Evolutionary conservation across 1,140 invertebrate genomes (phyloP), one percentile per base, ranked within the genome.

Genomic region (Leptinotarsa defecta): DNA sequence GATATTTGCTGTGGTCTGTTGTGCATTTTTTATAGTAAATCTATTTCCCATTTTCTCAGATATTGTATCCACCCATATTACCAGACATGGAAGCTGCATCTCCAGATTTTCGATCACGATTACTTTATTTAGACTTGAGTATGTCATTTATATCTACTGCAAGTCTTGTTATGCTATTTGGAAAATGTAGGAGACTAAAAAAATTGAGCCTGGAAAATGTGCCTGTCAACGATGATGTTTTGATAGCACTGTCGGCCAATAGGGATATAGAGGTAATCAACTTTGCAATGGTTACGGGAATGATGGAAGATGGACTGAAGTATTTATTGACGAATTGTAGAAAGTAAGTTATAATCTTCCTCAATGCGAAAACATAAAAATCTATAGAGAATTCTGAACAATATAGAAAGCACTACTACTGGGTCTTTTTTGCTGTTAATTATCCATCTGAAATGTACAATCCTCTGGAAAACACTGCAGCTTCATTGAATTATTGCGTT

Each of bases 141-240:
- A 94, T 96, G 91, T 89, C 91, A 4, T 87, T 90, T 1, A 89
- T 95, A 22, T 88, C 89, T 6, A 64, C 85, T 1, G 72, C 85
- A 17, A 91, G 91, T 62, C 86, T 97, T 48, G 88, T 88, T 48
- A 82, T 86, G 19, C 82, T 97, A 8, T 86, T 97, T 17, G 84
- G 84, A 1, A 87, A 89, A 15, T 96, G 94, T 86, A 87, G 87
- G 20, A 87, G 89, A 48, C 86, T 97, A 24, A 91, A 90, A 79
- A 96, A 96, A 85, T 84, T 97, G 3, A 96, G 94, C 80, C 82
- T 97, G 64, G 95, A 97, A 87, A 92, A 92, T 78, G 91, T 93
- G 74, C 84, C 85, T 19, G 65, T 96, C 0, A 90, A 90, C 83
- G 87, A 90, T 79, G 82, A 83, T 4, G 90, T 92, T 63, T 92